These are phyloP conservation scores for Cyprinus carpio DNA, from an alignment of 2,113 vertebrate species.

Conservation along the genomic window DNA sequence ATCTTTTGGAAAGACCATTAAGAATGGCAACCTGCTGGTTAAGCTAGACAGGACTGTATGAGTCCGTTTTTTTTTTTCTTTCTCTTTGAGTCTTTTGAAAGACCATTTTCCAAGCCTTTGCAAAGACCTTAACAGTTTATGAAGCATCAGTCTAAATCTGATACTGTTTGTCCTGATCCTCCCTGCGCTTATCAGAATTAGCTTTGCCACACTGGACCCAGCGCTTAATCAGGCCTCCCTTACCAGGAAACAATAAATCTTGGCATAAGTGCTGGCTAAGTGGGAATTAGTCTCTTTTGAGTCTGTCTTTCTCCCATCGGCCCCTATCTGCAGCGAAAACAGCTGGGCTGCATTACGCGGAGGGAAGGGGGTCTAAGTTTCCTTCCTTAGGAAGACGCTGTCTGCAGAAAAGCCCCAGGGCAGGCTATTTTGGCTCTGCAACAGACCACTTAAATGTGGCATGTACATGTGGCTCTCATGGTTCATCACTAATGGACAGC, in stretches of 20 bases:
- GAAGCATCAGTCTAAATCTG: slow-evolving; percentile 62
- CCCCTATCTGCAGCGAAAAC: slow-evolving; percentile 55
- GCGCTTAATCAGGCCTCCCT: slow-evolving; percentile 60
- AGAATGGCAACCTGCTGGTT: slow-evolving; percentile 14
- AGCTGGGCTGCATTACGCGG: slow-evolving; percentile 60
- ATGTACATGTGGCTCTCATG: slow-evolving; percentile 52
- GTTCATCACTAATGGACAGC: slow-evolving; percentile 56
- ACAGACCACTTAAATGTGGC: slow-evolving; percentile 53
- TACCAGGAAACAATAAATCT: slow-evolving; percentile 64
- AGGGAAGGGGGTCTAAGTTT: slow-evolving; percentile 55
- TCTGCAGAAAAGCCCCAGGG: slow-evolving; percentile 53
- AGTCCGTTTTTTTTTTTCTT: neutral
- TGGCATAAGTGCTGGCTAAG: slow-evolving; percentile 58
- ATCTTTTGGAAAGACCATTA: neutral
- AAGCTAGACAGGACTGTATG: neutral
- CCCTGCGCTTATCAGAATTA: slow-evolving; percentile 55
- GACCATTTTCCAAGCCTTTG: neutral
- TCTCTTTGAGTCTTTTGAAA: neutral
- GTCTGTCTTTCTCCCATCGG: slow-evolving; percentile 37
- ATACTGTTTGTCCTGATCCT: slow-evolving; percentile 54
- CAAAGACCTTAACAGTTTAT: slow-evolving; percentile 38
- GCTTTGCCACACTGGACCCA: slow-evolving; percentile 25
- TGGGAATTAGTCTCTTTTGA: slow-evolving; percentile 58
- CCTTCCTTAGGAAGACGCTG: slow-evolving; percentile 59
- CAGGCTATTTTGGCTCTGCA: slow-evolving; percentile 50